A percentile compares a stretch with the other conserved stretches of the same genome.
Conservation (phyloP, 2,113 vertebrate genomes). For the Phaethornis superciliosus region DNA sequence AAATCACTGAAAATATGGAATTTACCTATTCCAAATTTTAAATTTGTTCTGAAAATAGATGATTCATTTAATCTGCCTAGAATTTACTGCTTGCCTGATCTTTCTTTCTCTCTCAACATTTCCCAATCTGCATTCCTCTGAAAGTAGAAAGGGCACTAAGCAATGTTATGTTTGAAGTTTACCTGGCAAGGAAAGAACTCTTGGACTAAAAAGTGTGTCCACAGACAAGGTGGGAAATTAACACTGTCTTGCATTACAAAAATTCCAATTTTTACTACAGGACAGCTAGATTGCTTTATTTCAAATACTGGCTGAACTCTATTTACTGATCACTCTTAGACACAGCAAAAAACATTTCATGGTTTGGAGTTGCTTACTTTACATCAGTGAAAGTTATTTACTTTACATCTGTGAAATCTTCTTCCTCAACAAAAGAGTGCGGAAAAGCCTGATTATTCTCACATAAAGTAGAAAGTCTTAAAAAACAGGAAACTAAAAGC, state of each 20-base stretch:
- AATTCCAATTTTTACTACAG: slow-evolving; percentile 29
- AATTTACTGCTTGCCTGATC: slow-evolving; percentile 40
- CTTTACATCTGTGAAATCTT: neutral
- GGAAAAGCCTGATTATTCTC: neutral
- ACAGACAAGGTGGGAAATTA: slow-evolving; percentile 60
- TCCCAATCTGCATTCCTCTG: slow-evolving; percentile 55
- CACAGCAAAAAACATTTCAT: slow-evolving; percentile 20
- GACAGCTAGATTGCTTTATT: slow-evolving; percentile 20
- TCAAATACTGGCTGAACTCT: slow-evolving; percentile 53
- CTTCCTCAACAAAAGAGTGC: neutral
- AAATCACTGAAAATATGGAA: neutral
- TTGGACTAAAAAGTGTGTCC: slow-evolving; percentile 26
- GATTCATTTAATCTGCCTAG: slow-evolving; percentile 31
- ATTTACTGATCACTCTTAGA: slow-evolving; percentile 38
- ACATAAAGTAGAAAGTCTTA: neutral
- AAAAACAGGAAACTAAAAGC: neutral
- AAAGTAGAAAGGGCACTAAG: slow-evolving; percentile 35
- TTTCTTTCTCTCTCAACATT: neutral
- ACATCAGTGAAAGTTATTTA: slow-evolving; percentile 17
- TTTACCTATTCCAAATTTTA: neutral
- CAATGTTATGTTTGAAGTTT: slow-evolving; percentile 41
- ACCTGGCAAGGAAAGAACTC: slow-evolving; percentile 58
- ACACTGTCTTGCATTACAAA: slow-evolving; percentile 30
- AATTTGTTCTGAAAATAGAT: slow-evolving; percentile 18
- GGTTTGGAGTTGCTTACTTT: slow-evolving; percentile 5